phyloP scores from a whole-genome alignment of 1,140 invertebrate species.

The Bombus terrestris region DNA sequence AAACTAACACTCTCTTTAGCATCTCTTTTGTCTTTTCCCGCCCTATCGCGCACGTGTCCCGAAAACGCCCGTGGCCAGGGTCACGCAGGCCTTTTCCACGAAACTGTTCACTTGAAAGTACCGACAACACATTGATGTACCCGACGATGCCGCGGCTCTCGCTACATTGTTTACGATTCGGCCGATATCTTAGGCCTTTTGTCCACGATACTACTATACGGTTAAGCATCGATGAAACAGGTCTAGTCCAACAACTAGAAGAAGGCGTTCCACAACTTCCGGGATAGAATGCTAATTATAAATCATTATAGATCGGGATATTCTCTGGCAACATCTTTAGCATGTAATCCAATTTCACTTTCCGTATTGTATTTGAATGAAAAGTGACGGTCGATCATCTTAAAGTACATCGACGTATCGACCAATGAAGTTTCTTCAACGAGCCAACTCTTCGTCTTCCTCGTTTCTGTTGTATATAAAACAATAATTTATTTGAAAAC shows the following conservation, averaged over 20 bases:
- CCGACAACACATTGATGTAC: too few relatives aligned
- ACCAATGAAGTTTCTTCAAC: neutral
- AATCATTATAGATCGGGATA: neutral
- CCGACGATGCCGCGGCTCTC: too few relatives aligned
- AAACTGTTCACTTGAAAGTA: too few relatives aligned
- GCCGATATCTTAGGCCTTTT: too few relatives aligned
- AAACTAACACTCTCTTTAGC: too few relatives aligned
- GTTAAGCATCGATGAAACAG: neutral
- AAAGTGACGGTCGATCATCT: conserved; percentile 7
- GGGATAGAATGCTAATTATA: neutral
- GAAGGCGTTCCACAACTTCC: neutral
- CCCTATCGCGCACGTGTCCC: too few relatives aligned
- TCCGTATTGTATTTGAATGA: neutral
- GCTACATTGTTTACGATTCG: too few relatives aligned
- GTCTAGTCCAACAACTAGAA: neutral
- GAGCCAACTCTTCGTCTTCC: neutral
- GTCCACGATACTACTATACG: neutral
- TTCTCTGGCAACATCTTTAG: neutral
- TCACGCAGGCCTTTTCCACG: too few relatives aligned
- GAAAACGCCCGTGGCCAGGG: too few relatives aligned
- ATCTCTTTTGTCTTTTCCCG: too few relatives aligned
- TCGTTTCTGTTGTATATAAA: neutral
- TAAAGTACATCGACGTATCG: neutral
- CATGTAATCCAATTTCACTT: neutral
- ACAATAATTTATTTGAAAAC: neutral